Evolutionary conservation across 2,888 invertebrate species (phyloP).

Genomic region (Synanthedon vespiformis): DNA sequence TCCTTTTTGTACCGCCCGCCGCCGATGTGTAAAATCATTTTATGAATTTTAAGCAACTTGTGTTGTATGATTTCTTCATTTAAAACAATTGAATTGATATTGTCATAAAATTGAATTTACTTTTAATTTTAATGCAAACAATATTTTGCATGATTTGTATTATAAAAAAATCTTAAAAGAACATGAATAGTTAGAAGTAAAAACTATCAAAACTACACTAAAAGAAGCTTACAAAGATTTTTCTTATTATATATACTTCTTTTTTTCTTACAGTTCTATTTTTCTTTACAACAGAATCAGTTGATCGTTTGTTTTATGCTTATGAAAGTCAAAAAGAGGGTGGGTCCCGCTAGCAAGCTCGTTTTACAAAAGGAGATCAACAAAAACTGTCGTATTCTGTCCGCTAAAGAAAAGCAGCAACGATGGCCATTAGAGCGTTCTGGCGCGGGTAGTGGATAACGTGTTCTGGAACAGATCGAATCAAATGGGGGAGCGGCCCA

Average conservation of each 20-base stretch:
- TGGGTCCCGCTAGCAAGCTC: constrained; percentile 28
- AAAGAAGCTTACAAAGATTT: constrained; percentile 17
- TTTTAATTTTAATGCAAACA: too few species aligned
- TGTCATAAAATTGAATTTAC: constrained; percentile 24
- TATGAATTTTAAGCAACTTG: too few species aligned
- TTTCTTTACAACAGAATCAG: constrained; percentile 23
- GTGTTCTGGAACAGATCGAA: constrained; percentile 53
- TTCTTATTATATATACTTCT: constrained; percentile 15
- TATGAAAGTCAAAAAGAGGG: constrained; percentile 33
- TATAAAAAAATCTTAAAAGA: too few species aligned
- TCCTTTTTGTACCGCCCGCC: too few species aligned
- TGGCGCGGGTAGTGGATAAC: constrained; percentile 27
- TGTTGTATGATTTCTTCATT: too few species aligned
- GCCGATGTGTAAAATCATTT: too few species aligned
- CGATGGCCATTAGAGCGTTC: constrained; percentile 40
- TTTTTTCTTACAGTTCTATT: constrained; percentile 16
- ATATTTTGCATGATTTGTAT: too few species aligned
- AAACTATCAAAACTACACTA: constrained; percentile 12
- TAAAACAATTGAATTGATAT: constrained; percentile 6
- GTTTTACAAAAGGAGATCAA: constrained; percentile 34
- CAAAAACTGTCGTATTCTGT: constrained; percentile 38
- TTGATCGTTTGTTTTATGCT: constrained; percentile 32
- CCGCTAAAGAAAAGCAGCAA: constrained; percentile 37
- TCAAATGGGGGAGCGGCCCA: constrained; percentile 42
- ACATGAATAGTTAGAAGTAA: too few species aligned